A percentile compares a stretch with the other conserved stretches of the same genome.
phyloP scores from a whole-genome alignment of 2,113 vertebrate genomes.

The Prionailurus viverrinus region DNA sequence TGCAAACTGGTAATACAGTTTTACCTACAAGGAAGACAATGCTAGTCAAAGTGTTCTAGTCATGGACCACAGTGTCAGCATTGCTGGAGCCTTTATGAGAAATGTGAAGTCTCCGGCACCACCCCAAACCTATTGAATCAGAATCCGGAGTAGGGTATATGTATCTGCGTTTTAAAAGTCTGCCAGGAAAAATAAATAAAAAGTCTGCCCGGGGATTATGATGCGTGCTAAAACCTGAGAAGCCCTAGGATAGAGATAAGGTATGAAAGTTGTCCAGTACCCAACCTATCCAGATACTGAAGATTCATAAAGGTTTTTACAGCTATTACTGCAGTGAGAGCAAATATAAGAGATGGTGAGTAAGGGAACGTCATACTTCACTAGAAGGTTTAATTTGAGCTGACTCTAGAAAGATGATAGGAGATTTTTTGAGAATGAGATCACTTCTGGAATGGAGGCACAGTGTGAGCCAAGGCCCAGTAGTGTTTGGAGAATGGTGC shows the following conservation, averaged over 20 bases:
- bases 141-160: background rate
- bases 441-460: background rate
- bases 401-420: background rate
- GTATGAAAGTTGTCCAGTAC: background rate
- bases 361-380: background rate
- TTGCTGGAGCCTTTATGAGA: background rate
- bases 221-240: background rate
- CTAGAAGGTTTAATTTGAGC: background rate
- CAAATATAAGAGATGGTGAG: background rate
- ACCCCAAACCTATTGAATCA: background rate
- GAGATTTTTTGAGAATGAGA: background rate
- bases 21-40: background rate
- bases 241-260: background rate
- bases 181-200: background rate
- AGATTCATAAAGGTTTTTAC: constrained; percentile 30
- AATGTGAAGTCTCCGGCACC: background rate
- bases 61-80: background rate
- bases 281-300: background rate
- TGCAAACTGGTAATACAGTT: background rate
- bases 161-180: constrained; percentile 14
- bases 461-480: background rate
- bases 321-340: background rate
- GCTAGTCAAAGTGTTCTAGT: background rate
- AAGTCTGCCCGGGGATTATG: background rate
- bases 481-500: background rate